Evolutionary conservation across 2,113 vertebrate species (phyloP).

Genomic region (Atherinomorus stipes): DNA sequence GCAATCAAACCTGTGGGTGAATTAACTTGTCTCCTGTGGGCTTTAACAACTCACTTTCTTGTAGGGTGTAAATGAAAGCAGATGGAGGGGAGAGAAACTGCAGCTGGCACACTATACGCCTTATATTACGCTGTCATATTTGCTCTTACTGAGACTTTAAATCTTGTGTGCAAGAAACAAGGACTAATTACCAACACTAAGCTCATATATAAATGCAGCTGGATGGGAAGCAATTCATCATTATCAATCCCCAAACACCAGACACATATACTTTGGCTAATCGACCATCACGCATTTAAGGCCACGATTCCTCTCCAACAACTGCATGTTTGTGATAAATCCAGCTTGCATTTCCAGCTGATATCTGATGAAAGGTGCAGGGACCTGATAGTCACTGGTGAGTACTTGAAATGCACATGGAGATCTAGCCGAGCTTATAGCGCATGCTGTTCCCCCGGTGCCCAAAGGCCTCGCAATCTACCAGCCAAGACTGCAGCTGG

Average conservation of each 20-base stretch:
- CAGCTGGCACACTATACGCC: constrained; percentile 47
- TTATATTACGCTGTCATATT: constrained; percentile 31
- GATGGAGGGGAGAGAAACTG: constrained; percentile 55
- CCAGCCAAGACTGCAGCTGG: constrained; percentile 61
- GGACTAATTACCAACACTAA: constrained; percentile 48
- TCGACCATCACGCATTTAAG: constrained; percentile 35
- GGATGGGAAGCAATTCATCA: constrained; percentile 34
- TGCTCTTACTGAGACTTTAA: constrained; percentile 42
- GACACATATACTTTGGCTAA: constrained; percentile 42
- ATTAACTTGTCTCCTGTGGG: constrained; percentile 50
- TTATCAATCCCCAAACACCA: constrained; percentile 21
- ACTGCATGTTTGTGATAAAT: constrained; percentile 45
- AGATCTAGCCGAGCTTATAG: constrained; percentile 49
- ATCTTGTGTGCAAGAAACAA: constrained; percentile 37
- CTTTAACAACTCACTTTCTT: constrained; percentile 60
- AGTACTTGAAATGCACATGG: constrained; percentile 55
- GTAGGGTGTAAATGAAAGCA: constrained; percentile 67
- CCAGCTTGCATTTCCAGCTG: constrained; percentile 23
- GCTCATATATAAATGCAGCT: constrained; percentile 23
- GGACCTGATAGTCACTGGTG: constrained; percentile 49
- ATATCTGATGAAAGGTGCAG: constrained; percentile 42
- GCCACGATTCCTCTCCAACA: constrained; percentile 34
- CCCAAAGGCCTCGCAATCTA: constrained; percentile 58
- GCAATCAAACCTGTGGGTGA: constrained; percentile 48
- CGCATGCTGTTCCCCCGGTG: constrained; percentile 48